Base-by-base conservation (phyloP, 1,140 invertebrate species). In the Danaus melanippus region DNA sequence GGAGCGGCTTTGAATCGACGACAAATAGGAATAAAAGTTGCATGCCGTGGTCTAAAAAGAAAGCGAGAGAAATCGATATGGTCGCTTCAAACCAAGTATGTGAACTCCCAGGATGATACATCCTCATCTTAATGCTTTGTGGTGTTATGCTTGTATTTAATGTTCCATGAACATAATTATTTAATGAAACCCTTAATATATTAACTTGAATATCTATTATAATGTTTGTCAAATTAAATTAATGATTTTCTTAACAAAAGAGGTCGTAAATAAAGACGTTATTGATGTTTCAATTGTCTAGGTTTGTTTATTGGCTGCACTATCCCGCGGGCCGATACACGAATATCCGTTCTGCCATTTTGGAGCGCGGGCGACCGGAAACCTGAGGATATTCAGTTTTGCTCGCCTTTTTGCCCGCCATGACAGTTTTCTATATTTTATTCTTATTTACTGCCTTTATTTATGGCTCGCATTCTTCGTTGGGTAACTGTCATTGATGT, bases 341-440 rank as follows among this genome's bases (percentile, higher is more conserved):
- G 69, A 80, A 85, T 85, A 85, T 83, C 79, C 81, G 81, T 70
- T 75, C 66, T 74, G 78, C 71, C 74, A 81, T 84, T 84, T 80
- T 83, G 69, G 71, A 68, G 73, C 67, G 74, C 74, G 71, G 59
- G 71, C 76, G 68, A 64, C 76, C 82, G 82, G 82, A 85, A 85
- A 80, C 75, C 67, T 69, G 56, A 71, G 79, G 76, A 83, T 80
- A 82, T 82, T 78, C 77, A 76, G 74, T 76, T 75, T 74, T 74
- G 73, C 76, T 68, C 72, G 74, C 74, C 69, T 80, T 80, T 83
- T 74, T 77, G 58, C 71, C 70, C 69, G 66, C 76, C 67, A 72
- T 80, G 82, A 85, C 82, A 79, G 61, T 85, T 83, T 82, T 74
- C 79, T 74, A 85, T 85, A 85, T 83, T 80, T 85, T 83, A 82